Evolutionary conservation across 2,888 invertebrate species (phyloP).

Genomic region (Drosophila mercatorum): DNA sequence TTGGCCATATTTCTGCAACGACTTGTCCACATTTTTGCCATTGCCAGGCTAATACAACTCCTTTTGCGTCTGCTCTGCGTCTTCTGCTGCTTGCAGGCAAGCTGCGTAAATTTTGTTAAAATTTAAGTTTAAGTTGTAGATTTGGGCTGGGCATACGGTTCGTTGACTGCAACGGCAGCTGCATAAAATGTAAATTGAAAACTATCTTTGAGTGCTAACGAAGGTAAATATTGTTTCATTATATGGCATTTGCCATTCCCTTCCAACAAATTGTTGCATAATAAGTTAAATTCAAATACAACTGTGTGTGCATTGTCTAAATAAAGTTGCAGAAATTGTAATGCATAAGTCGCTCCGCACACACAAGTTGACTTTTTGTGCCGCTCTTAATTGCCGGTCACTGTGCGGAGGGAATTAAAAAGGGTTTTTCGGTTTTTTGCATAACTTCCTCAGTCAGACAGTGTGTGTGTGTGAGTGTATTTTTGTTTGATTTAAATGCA

Average conservation of each 20-base stretch:
- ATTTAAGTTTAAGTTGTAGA: constrained; percentile 75
- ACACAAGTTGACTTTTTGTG: constrained; percentile 26
- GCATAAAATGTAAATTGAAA: constrained; percentile 69
- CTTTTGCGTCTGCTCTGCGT: neutral
- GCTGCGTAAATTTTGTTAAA: constrained; percentile 67
- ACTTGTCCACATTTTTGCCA: constrained; percentile 34
- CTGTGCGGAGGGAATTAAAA: constrained; percentile 30
- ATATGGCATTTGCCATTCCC: constrained; percentile 43
- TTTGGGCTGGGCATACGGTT: constrained; percentile 56
- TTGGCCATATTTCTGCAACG: constrained; percentile 68
- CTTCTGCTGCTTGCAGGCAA: neutral
- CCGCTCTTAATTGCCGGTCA: constrained; percentile 54
- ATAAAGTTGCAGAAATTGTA: constrained; percentile 44
- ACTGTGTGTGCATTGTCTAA: constrained; percentile 39
- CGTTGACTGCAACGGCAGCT: constrained; percentile 67
- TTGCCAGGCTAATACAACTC: constrained; percentile 5
- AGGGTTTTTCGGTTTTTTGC: constrained; percentile 15
- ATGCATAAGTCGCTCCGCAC: constrained; percentile 27
- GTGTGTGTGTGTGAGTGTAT: constrained; percentile 4
- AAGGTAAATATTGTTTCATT: constrained; percentile 77
- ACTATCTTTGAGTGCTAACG: constrained; percentile 72
- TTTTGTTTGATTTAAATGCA: constrained; percentile 64
- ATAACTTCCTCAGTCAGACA: constrained; percentile 23
- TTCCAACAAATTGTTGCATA: constrained; percentile 54
- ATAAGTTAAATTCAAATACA: constrained; percentile 41